Conservation (phyloP, 2,797 vertebrate species). For the Linurgus olivaceus region DNA sequence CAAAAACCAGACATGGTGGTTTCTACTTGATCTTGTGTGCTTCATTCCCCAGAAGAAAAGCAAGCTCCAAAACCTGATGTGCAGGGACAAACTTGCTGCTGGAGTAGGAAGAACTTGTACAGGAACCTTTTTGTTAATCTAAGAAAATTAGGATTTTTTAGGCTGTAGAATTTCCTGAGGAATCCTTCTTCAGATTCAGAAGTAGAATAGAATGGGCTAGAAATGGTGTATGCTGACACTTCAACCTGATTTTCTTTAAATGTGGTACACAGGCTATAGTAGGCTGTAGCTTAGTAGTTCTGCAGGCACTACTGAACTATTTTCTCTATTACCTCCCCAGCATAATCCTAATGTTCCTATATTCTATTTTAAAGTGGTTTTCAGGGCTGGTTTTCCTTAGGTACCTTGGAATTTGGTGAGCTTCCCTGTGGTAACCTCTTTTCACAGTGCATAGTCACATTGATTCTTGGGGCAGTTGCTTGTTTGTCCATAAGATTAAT, state of each 20-base stretch:
- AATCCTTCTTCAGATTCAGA: neutral
- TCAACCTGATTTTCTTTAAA: neutral
- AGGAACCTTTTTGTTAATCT: neutral
- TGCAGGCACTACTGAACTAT: neutral
- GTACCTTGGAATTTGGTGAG: neutral
- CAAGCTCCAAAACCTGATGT: neutral
- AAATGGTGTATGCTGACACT: neutral
- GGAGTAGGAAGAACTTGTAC: neutral
- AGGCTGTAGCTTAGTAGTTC: neutral
- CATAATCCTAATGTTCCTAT: neutral
- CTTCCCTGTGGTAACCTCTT: neutral
- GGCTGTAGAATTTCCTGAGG: neutral
- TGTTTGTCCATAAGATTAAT: neutral
- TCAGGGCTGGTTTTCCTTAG: neutral
- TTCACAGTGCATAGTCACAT: neutral
- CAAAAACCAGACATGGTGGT: neutral
- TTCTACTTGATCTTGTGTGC: neutral
- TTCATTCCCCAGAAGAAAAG: neutral
- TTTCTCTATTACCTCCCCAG: neutral
- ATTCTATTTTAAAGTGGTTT: neutral
- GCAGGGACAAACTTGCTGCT: neutral
- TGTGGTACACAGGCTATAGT: neutral
- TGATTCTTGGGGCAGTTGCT: neutral
- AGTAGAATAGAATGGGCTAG: neutral
- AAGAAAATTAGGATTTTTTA: neutral